phyloP scores from a whole-genome alignment of 2,888 invertebrate genomes.

The Drosophila fungiperda region DNA sequence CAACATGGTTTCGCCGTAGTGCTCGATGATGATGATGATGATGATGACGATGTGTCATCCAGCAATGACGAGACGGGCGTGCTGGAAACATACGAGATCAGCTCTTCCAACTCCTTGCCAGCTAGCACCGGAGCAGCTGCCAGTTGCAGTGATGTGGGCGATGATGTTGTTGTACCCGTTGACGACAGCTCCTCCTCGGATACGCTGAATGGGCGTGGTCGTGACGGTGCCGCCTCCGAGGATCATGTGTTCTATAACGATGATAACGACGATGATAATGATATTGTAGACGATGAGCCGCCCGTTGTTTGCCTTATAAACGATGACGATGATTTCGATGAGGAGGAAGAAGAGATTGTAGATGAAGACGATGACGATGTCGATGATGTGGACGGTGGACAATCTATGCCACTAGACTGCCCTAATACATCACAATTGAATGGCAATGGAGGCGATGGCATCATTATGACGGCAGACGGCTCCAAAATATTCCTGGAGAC shows the following conservation, averaged over 20 bases:
- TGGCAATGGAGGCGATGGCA: slow-evolving; percentile 47
- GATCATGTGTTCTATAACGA: slow-evolving; percentile 49
- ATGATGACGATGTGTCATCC: slow-evolving; percentile 35
- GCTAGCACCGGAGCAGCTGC: slow-evolving; percentile 56
- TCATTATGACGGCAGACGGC: slow-evolving; percentile 77
- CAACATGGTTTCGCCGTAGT: slow-evolving; percentile 80
- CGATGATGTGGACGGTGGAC: slow-evolving; percentile 28
- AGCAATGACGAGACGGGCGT: slow-evolving; percentile 76
- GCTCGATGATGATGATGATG: slow-evolving; percentile 75
- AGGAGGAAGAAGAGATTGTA: slow-evolving; percentile 59
- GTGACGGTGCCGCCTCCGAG: slow-evolving; percentile 36
- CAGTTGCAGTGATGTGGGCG: slow-evolving; percentile 45
- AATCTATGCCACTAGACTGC: slow-evolving; percentile 42
- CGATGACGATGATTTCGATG: slow-evolving; percentile 79
- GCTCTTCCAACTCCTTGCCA: slow-evolving; percentile 80
- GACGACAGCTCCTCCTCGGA: slow-evolving; percentile 81
- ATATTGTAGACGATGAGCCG: slow-evolving; percentile 61
- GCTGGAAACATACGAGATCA: slow-evolving; percentile 79
- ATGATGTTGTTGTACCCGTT: slow-evolving; percentile 70
- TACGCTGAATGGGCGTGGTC: slow-evolving; percentile 62
- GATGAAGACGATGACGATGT: slow-evolving; percentile 52
- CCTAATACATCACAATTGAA: slow-evolving; percentile 67
- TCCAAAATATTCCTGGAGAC: slow-evolving; percentile 84
- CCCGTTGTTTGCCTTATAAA: slow-evolving; percentile 80
- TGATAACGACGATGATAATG: slow-evolving; percentile 58